Percentiles rank a stretch among this genome's conserved stretches.
These are phyloP conservation scores for Perizoma flavofasciatum DNA, from an alignment of 2,888 invertebrate genomes.

Conservation along the genomic window DNA sequence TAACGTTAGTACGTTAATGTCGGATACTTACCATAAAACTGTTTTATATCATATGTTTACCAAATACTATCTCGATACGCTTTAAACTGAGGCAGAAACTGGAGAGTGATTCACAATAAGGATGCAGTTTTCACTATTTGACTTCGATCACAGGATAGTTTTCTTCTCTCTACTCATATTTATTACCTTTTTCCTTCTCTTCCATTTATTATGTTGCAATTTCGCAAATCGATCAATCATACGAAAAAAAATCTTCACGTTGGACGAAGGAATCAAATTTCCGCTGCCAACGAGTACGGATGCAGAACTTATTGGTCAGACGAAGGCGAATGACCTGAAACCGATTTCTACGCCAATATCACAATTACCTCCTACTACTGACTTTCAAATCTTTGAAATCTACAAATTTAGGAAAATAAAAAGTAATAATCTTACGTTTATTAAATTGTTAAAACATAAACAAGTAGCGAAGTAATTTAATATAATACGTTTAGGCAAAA, in stretches of 20 bases:
- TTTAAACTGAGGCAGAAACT: too few relatives aligned
- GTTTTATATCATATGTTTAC: too few relatives aligned
- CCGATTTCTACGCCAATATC: slow-evolving; percentile 7
- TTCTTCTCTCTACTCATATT: neutral
- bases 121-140: too few relatives aligned
- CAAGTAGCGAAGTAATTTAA: too few relatives aligned
- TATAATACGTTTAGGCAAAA: too few relatives aligned
- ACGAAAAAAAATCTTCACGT: slow-evolving; percentile 24
- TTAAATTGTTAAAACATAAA: too few relatives aligned
- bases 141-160: neutral
- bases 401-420: too few relatives aligned
- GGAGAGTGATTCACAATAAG: too few relatives aligned
- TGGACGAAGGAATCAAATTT: slow-evolving; percentile 30
- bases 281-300: slow-evolving; percentile 23
- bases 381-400: neutral
- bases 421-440: too few relatives aligned
- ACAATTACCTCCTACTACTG: neutral
- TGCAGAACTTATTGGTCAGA: slow-evolving; percentile 26
- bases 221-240: slow-evolving; percentile 31
- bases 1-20: too few relatives aligned
- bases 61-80: too few relatives aligned
- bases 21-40: too few relatives aligned
- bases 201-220: slow-evolving; percentile 14
- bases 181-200: slow-evolving; percentile 1
- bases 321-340: slow-evolving; percentile 4